Evolutionary conservation across 2,797 vertebrate species (phyloP).

Genomic region (Gallinago nigripennis): DNA sequence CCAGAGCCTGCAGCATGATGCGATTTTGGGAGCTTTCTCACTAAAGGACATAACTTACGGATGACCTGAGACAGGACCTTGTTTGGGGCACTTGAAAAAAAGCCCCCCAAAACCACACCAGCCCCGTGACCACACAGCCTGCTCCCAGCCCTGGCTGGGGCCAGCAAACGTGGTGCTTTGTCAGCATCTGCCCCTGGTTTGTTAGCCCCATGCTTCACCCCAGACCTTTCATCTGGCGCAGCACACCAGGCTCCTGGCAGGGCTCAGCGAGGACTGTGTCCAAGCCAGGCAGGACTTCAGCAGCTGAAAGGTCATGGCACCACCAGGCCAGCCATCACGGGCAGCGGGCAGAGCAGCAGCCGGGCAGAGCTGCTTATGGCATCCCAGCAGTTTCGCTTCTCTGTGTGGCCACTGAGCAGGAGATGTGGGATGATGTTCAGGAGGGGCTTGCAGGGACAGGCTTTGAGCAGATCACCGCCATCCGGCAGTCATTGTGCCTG

Average conservation of each 20-base stretch:
- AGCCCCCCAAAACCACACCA: neutral
- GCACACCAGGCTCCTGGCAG: neutral
- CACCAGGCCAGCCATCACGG: neutral
- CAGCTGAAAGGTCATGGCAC: neutral
- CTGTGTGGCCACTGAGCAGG: neutral
- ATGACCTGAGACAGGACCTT: neutral
- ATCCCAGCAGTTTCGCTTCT: neutral
- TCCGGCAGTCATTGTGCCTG: neutral
- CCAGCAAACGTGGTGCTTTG: neutral
- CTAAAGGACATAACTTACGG: neutral
- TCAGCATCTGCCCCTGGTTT: neutral
- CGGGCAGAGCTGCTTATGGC: accelerated
- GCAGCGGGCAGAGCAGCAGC: neutral
- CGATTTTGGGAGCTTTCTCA: neutral
- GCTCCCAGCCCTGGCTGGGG: neutral
- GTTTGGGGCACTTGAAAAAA: neutral
- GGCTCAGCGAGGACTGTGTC: neutral
- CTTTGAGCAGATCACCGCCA: neutral
- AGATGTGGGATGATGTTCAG: neutral
- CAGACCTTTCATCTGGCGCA: neutral
- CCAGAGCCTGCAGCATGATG: neutral
- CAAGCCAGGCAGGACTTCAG: neutral
- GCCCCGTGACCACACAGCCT: accelerated
- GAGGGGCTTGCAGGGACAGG: neutral
- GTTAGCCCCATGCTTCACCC: neutral